Percentiles rank a stretch among this genome's conserved stretches.
These are phyloP conservation scores for Diloba caeruleocephala DNA, from an alignment of 2,888 invertebrate genomes.

Conservation along the genomic window DNA sequence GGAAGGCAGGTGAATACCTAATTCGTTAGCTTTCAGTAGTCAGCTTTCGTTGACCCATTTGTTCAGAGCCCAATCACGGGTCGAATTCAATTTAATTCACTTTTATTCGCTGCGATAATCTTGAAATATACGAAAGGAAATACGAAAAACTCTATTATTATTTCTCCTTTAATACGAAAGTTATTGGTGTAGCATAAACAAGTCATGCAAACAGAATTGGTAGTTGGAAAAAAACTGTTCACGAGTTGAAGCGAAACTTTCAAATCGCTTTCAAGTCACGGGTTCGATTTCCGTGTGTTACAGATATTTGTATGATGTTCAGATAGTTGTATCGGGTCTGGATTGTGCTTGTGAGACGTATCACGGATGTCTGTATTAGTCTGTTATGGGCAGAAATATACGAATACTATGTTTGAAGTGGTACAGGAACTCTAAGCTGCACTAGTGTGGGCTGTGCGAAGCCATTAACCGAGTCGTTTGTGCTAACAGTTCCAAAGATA, in stretches of 20 bases:
- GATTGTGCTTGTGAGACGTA: too few relatives aligned
- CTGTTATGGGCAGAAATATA: conserved; percentile 23
- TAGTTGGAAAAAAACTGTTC: conserved; percentile 11
- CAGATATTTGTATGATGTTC: too few relatives aligned
- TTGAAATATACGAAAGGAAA: conserved; percentile 64
- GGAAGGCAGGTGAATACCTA: conserved; percentile 61
- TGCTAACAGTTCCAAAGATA: conserved; percentile 47
- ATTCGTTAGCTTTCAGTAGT: conserved; percentile 61
- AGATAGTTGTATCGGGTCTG: too few relatives aligned
- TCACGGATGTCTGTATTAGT: neutral
- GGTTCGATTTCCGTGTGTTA: too few relatives aligned
- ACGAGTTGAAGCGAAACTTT: conserved; percentile 11
- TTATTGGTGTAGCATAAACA: conserved; percentile 50
- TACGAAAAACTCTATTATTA: conserved; percentile 56
- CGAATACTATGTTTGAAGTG: conserved; percentile 20
- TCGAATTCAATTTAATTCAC: conserved; percentile 67
- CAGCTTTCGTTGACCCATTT: conserved; percentile 59
- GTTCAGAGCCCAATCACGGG: conserved; percentile 57
- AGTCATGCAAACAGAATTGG: conserved; percentile 45
- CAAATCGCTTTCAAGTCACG: too few relatives aligned
- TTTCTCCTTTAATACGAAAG: conserved; percentile 53
- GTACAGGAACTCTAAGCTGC: conserved; percentile 15
- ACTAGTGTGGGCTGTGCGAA: conserved; percentile 31
- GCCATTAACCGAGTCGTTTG: conserved; percentile 49
- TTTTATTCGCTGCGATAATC: conserved; percentile 69